Evolutionary conservation across 2,797 vertebrate species (phyloP), one percentile per base, ranked within the genome.

Genomic region (Scyliorhinus canicula): DNA sequence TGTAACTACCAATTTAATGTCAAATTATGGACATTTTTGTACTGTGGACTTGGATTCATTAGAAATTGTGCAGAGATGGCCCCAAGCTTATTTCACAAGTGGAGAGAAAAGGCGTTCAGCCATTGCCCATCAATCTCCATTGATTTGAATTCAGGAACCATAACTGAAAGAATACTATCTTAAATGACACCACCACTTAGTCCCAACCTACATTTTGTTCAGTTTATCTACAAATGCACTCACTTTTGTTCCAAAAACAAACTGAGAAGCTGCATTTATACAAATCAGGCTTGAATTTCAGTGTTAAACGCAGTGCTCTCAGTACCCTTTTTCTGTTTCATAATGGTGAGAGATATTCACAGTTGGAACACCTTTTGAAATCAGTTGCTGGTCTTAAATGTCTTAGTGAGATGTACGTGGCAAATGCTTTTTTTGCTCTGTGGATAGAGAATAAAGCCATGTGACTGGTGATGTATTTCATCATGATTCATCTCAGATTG

Each of bases 1-100:
- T 65, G 60, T 91, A 91, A 91, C 88, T 65, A 65, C 88, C 88
- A 65, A 44, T 91, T 91, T 65, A 91, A 91, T 91, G 88, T 63
- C 60, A 91, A 91, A 91, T 65, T 91, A 65, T 8, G 24, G 88
- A 91, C 88, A 65, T 91, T 91, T 91, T 60, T 21, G 88, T 40
- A 24, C 88, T 91, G 21, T 44, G 57, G 88, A 91, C 88, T 65
- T 91, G 57, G 88, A 65, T 57, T 91, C 88, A 91, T 91, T 91
- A 91, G 19, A 21, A 91, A 91, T 16, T 19, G 88, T 63, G 40
- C 40, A 26, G 88, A 40, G 88, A 44, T 44, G 44, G 88, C 19
- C n/a, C n/a, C 19, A 91, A 91, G 88, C 88, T 91, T n/a, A 91
- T 40, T 91, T 65, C 57, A 28, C n/a, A 3, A 24, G 67, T 9